Base-by-base conservation (phyloP, 2,888 invertebrate genomes). In the Eristalis arbustorum region DNA sequence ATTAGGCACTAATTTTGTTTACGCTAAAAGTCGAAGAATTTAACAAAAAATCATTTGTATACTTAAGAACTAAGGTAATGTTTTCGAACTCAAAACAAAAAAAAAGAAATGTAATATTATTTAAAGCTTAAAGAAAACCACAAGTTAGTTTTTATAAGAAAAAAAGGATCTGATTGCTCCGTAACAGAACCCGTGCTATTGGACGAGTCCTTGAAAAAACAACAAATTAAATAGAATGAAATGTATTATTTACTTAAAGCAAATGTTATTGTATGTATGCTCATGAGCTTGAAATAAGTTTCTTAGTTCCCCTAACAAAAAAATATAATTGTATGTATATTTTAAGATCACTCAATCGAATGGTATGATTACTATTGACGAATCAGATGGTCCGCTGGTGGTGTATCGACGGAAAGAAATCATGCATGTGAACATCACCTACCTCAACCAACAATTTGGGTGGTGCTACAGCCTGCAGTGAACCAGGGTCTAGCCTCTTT, bases 111-210 rank as follows among this genome's bases (percentile, higher is more conserved):
- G 13, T 23, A 59, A 59, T 25, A 59, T 13, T 72, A 67, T 72
- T 59, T 79, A 66, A 79, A 79, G 79, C 79, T 67, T 72, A 73
- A 62, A n/a, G 25, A 79, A 73, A 79, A 72, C 72, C 79, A 73
- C 79, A 79, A 79, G 31, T 61, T 68, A 64, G 37, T 77, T 77
- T n/a, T 14, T 23, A 57, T 71, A 69, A 63, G 13, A 57, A 63
- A 13, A 57, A 63, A 13, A 11, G 25, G 18, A 59, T 59, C 22
- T 8, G 31, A 62, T 62, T 72, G 28, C 8, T 18, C 18, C 42
- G 71, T 5, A n/a, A 28, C 28, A 62, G n/a, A 72, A 72, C 61
- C 28, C 28, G 62, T 42, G 22, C 10, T 14, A 42, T 22, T 22
- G 31, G 49, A 62, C 42, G 23, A 59, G 25, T 25, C 25, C 23